phyloP scores from a whole-genome alignment of 1,140 invertebrate species.

The Hestina assimilis region DNA sequence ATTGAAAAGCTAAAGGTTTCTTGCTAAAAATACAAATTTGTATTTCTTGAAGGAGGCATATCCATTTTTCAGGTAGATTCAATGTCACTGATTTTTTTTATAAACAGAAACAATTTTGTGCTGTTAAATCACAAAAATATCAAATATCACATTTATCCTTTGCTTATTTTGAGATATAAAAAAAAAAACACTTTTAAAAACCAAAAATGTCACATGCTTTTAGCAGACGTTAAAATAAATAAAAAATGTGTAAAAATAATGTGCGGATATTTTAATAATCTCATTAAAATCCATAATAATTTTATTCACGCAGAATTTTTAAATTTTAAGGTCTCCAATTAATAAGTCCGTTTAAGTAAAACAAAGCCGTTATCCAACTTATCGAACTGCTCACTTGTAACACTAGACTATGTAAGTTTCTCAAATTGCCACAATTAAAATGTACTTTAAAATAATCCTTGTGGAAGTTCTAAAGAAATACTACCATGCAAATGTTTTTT shows the following conservation, averaged over 20 bases:
- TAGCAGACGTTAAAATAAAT: too few relatives aligned
- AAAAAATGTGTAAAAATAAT: too few relatives aligned
- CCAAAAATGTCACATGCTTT: neutral
- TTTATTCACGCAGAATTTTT: too few relatives aligned
- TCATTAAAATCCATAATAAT: too few relatives aligned
- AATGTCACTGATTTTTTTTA: too few relatives aligned
- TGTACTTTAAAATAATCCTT: conserved; percentile 55
- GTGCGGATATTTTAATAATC: too few relatives aligned
- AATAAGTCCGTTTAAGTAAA: conserved; percentile 5
- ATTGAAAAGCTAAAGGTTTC: neutral
- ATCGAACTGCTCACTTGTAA: conserved; percentile 29
- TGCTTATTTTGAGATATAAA: too few relatives aligned
- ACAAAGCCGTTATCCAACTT: conserved; percentile 17
- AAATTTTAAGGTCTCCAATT: neutral
- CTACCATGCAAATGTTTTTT: conserved; percentile 36
- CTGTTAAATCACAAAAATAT: too few relatives aligned
- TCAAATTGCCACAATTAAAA: conserved; percentile 50
- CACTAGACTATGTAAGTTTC: conserved; percentile 40
- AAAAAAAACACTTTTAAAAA: neutral
- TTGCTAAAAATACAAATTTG: neutral
- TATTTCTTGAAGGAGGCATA: too few relatives aligned
- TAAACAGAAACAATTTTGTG: too few relatives aligned
- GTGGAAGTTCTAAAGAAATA: conserved; percentile 44
- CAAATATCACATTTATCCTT: too few relatives aligned
- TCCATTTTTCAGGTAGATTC: too few relatives aligned